A percentile compares a stretch with the other conserved stretches of the same genome.
These are phyloP conservation scores for Podargus strigoides DNA, from an alignment of 2,797 vertebrate species.

Conservation along the genomic window DNA sequence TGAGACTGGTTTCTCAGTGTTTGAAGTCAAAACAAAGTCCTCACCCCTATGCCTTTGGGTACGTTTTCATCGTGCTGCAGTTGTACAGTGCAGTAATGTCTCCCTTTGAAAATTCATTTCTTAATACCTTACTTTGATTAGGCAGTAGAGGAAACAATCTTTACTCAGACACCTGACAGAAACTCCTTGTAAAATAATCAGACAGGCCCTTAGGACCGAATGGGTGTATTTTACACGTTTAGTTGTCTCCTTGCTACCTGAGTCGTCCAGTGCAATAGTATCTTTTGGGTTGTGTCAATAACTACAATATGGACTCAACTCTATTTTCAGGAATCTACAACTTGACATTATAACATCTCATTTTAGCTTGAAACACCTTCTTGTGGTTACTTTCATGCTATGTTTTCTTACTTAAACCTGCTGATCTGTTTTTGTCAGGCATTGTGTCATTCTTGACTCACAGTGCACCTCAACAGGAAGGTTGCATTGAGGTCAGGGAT, in stretches of 20 bases:
- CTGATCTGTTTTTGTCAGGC: background rate
- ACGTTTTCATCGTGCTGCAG: background rate
- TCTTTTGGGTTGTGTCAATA: background rate
- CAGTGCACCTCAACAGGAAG: background rate
- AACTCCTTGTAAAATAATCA: background rate
- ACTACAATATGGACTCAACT: background rate
- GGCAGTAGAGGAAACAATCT: background rate
- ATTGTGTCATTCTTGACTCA: background rate
- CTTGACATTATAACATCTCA: background rate
- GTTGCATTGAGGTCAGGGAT: background rate
- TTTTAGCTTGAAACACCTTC: background rate
- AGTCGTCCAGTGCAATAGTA: background rate
- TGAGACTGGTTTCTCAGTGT: background rate
- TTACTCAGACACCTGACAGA: background rate
- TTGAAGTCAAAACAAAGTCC: background rate
- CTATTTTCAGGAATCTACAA: background rate
- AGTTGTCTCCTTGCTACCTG: background rate
- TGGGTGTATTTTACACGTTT: background rate
- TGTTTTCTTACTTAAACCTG: background rate
- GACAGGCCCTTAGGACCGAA: background rate
- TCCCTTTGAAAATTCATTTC: slow-evolving; percentile 19
- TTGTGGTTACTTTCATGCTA: background rate
- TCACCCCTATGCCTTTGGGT: background rate
- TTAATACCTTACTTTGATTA: slow-evolving; percentile 2
- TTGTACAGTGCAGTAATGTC: background rate